Base-by-base conservation (phyloP, 2,888 invertebrate genomes). In the Trachelus troglodyta region DNA sequence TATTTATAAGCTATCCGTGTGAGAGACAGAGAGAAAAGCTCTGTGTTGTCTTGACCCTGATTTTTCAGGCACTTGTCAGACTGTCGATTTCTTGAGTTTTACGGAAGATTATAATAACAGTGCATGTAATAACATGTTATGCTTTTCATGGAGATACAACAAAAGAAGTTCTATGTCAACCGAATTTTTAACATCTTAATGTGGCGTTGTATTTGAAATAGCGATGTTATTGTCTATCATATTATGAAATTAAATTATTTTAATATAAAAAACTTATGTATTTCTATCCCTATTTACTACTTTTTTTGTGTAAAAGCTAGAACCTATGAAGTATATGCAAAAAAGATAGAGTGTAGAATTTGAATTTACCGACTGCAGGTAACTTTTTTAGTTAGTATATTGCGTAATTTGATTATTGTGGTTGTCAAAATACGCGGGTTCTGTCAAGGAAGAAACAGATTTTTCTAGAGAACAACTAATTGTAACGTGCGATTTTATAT, bases 161-260 rank as follows among this genome's bases (percentile, higher is more conserved):
- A 23, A 31, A 3, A 31, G 23, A 34, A 71, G 33, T 33, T 34
- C 23, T 71, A 71, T 31, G 31, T 31, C 34, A 31, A 71, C 33
- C 23, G 74, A 34, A 34, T 30, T 34, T 74, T n/a, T 34, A 74
- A 34, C 31, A 74, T 74, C 74, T 74, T 74, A 74, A 34, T 79
- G 69, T 74, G 79, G 78, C 79, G 79, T 82, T 81, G 77, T 76
- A 81, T 79, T 75, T 74, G 82, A 85, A 86, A 87, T 86, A 84
- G 86, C 85, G 85, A 83, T 87, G 87, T 88, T 88, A 86, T 85
- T 87, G 85, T 87, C 87, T 86, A 86, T 86, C 85, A 85, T 86
- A 85, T 79, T 88, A 83, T 85, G 83, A 80, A 86, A 89, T 88
- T 89, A 90, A 90, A 90, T 89, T 90, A 90, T 90, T 90, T 90